Evolutionary conservation across 2,888 invertebrate genomes (phyloP), one percentile per base, ranked within the genome.

Genomic region (Hoplodrina ambigua): DNA sequence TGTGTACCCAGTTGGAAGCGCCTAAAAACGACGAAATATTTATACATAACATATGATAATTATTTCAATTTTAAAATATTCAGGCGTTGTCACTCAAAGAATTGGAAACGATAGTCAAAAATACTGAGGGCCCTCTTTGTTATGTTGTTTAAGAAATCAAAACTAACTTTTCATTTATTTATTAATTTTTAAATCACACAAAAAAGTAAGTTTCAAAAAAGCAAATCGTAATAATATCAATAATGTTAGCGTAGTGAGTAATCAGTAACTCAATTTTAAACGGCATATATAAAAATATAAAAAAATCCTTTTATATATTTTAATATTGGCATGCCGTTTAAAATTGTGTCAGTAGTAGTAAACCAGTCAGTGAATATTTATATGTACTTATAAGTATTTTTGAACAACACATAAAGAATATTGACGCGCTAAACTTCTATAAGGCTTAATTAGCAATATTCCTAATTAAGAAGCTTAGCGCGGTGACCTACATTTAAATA

Each of bases 1-100:
- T 94, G 70, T 95, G 94, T 0, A 93, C 93, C 95, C 95, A 95
- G 77, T 94, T 95, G 5, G 92, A 87, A 53, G 95, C 94, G 53
- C 94, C 95, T 95, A 57, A 25, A 79, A 81, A 11, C 11, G 11
- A 41, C 13, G 13, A 41, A 1, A 5, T 33, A 0, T 49, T 6
- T 41, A 49, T 56, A n/a, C n/a, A n/a, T n/a, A n/a, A n/a, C n/a
- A 17, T 41, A 25, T 50, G 4, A 46, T 61, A 30, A 30, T 56
- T 25, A 15, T n/a, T 62, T 13, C 41, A 30, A 25, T 4, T n/a
- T 41, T 44, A 37, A 30, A 63, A 44, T 63, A 63, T 63, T 58
- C 15, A 15, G n/a, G 20, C n/a, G n/a, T 13, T 13, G 20, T n/a
- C 5, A 6, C 25, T 19, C 55, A 41, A 62, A 33, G 7, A 19